These are phyloP conservation scores for Bombus sibiricus DNA, from an alignment of 1,140 invertebrate species.

Conservation along the genomic window DNA sequence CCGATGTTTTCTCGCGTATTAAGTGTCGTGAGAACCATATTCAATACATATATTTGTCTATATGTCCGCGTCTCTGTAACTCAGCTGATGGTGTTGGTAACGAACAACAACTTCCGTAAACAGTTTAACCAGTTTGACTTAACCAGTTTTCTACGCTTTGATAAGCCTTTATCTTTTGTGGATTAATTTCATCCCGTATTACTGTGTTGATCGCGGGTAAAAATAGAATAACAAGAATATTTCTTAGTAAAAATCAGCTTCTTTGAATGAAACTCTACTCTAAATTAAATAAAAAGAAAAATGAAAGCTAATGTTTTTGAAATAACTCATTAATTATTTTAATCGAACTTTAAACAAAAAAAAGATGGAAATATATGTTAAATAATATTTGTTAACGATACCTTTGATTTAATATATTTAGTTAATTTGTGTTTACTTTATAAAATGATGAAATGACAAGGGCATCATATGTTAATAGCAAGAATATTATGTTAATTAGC, in stretches of 20 bases:
- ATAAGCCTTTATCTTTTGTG: neutral
- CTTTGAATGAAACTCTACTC: neutral
- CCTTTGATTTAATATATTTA: neutral
- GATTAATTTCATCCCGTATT: neutral
- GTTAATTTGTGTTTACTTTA: neutral
- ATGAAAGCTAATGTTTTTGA: neutral
- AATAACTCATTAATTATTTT: neutral
- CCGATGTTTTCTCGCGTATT: conserved; percentile 28
- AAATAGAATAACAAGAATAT: neutral
- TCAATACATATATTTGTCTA: neutral
- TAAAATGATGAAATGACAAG: neutral
- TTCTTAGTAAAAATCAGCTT: neutral
- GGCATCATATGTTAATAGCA: neutral
- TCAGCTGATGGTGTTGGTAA: neutral
- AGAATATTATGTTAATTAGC: neutral
- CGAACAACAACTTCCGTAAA: conserved; percentile 26
- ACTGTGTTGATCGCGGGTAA: neutral
- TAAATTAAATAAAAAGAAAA: neutral
- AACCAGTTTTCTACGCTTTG: conserved; percentile 4
- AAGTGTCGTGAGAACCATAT: neutral
- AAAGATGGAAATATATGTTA: neutral
- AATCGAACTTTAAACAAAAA: neutral
- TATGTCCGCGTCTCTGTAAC: neutral
- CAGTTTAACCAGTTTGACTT: neutral
- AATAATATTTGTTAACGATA: neutral